Conservation (phyloP, 2,888 invertebrate species). For the Meiosimyza decipiens region DNA sequence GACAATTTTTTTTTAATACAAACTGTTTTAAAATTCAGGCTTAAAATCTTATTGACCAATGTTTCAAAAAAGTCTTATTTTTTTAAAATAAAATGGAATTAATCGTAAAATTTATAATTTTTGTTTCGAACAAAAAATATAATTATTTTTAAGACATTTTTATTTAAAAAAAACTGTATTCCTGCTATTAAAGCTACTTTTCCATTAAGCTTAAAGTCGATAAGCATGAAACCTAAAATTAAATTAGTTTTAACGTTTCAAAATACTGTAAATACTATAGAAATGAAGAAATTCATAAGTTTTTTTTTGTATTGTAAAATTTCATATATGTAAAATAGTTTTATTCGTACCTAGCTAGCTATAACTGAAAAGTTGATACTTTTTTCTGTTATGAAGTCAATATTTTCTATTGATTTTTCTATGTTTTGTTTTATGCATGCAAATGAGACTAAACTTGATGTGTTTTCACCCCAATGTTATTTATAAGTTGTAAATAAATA, state of each 20-base stretch:
- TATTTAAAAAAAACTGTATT: slow-evolving; percentile 23
- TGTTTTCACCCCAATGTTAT: background rate
- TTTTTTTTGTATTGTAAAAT: background rate
- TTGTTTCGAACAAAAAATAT: too few relatives aligned
- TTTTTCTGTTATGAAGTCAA: background rate
- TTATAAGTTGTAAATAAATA: slow-evolving; percentile 10
- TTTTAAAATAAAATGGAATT: too few relatives aligned
- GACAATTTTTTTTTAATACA: too few relatives aligned
- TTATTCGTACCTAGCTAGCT: background rate
- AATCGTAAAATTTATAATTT: too few relatives aligned
- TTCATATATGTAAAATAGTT: background rate
- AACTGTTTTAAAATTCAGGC: too few relatives aligned
- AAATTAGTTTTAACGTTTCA: background rate
- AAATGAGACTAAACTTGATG: slow-evolving; percentile 21
- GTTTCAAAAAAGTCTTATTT: too few relatives aligned
- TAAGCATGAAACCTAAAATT: too few relatives aligned
- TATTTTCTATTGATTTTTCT: slow-evolving; percentile 22
- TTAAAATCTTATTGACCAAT: too few relatives aligned
- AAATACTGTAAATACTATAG: slow-evolving; percentile 16
- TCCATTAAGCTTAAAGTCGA: slow-evolving; percentile 18
- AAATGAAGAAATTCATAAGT: background rate
- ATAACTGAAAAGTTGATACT: background rate
- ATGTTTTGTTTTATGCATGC: slow-evolving; percentile 29
- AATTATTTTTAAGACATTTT: background rate
- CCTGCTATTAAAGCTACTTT: slow-evolving; percentile 26